Conservation (phyloP, 2,888 invertebrate species). For the Xylophagus ater region DNA sequence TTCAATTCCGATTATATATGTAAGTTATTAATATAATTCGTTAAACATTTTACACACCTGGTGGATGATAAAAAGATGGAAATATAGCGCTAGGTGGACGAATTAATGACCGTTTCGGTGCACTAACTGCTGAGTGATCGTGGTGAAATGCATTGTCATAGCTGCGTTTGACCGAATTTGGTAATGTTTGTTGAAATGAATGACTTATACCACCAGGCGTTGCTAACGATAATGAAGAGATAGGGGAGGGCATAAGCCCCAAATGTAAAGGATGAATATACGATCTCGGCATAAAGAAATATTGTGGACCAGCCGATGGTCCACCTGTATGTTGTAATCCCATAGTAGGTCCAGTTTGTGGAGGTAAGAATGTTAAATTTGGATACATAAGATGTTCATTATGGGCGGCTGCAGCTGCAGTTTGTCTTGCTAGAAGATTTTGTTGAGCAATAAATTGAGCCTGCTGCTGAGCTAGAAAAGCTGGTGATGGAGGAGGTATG, state of each 20-base stretch:
- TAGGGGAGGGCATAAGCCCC: slow-evolving; percentile 13
- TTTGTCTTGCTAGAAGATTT: slow-evolving; percentile 53
- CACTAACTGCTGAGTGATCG: slow-evolving; percentile 28
- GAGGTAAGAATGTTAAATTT: slow-evolving; percentile 23
- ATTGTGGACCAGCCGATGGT: slow-evolving; percentile 28
- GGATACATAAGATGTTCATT: slow-evolving; percentile 21
- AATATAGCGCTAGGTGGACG: slow-evolving; percentile 22
- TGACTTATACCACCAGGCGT: slow-evolving; percentile 10
- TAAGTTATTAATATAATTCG: too few relatives aligned
- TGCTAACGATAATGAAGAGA: slow-evolving; percentile 3
- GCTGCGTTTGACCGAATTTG: slow-evolving; percentile 48
- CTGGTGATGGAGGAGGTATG: slow-evolving; percentile 35
- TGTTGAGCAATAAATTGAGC: slow-evolving; percentile 57
- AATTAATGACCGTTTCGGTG: slow-evolving; percentile 33
- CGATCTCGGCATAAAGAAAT: slow-evolving; percentile 18
- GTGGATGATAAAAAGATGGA: slow-evolving; percentile 18
- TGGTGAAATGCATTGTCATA: slow-evolving; percentile 63
- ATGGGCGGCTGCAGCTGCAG: slow-evolving; percentile 47
- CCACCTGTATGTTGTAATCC: slow-evolving; percentile 21
- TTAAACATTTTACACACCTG: slow-evolving; percentile 9
- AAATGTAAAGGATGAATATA: slow-evolving; percentile 13
- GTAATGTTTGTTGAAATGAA: slow-evolving; percentile 4
- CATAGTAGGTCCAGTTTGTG: slow-evolving; percentile 20
- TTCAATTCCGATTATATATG: too few relatives aligned
- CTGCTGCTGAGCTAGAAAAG: slow-evolving; percentile 44